Conservation (phyloP, 2,113 vertebrate species). For the Spheniscus mendiculus region DNA sequence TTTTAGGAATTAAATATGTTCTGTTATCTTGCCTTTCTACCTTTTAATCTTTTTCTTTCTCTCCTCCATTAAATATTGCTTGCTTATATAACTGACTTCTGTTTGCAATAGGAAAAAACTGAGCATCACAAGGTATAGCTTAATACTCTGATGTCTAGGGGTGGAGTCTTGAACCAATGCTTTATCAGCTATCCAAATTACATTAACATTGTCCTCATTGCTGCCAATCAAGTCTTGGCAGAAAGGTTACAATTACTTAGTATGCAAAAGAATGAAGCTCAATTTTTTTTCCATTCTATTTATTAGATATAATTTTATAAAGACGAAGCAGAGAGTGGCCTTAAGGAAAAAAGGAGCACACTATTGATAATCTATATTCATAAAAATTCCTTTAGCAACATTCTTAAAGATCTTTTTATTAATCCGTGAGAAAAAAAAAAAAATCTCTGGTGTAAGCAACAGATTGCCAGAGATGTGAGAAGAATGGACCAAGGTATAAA, state of each 20-base stretch:
- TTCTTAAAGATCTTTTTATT: neutral
- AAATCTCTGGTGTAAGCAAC: neutral
- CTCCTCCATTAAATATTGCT: neutral
- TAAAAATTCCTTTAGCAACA: neutral
- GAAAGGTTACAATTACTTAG: neutral
- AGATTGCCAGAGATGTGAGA: neutral
- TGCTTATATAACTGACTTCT: neutral
- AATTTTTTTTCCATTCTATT: neutral
- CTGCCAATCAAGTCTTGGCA: neutral
- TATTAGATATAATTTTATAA: neutral
- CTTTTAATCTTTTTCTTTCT: neutral
- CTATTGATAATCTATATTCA: neutral
- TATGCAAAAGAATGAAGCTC: neutral
- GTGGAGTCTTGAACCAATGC: neutral
- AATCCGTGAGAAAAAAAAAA: neutral
- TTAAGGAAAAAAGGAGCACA: neutral
- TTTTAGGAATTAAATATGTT: neutral
- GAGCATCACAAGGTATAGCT: neutral
- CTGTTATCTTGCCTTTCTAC: neutral
- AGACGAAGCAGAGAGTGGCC: neutral
- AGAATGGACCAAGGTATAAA: neutral
- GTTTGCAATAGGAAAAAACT: neutral
- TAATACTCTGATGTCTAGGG: neutral
- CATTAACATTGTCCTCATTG: neutral
- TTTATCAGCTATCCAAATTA: neutral